phyloP scores from a whole-genome alignment of 2,888 invertebrate genomes.

The Ceraclea dissimilis region DNA sequence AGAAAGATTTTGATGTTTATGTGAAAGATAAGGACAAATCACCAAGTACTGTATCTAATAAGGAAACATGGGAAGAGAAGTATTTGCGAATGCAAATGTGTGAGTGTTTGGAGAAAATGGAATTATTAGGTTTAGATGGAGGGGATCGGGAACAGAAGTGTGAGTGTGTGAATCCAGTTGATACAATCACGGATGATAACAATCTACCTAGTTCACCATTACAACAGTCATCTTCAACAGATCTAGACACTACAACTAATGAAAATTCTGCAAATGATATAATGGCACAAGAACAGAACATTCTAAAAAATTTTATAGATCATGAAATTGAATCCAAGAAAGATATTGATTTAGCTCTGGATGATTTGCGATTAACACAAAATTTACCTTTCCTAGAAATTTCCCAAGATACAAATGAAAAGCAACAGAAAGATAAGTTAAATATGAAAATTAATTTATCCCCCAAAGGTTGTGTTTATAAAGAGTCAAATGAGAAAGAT shows the following conservation, averaged over 20 bases:
- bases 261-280: slow-evolving; percentile 4
- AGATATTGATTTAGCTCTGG: background rate
- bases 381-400: slow-evolving; percentile 3
- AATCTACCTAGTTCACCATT: slow-evolving; percentile 35
- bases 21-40: background rate
- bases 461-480: no score
- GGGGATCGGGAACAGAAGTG: background rate
- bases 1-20: background rate
- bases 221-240: slow-evolving; percentile 36
- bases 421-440: no score
- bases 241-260: slow-evolving; percentile 15
- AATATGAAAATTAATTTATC: background rate
- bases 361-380: slow-evolving; percentile 2
- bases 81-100: slow-evolving; percentile 7
- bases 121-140: slow-evolving; percentile 7
- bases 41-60: no score
- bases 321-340: slow-evolving; percentile 4
- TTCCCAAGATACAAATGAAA: background rate
- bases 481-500: background rate
- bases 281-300: slow-evolving; percentile 10
- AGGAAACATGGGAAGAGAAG: background rate
- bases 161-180: background rate
- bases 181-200: slow-evolving; percentile 29
- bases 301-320: slow-evolving; percentile 8
- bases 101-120: slow-evolving; percentile 12